Evolutionary conservation across 1,140 invertebrate genomes (phyloP).

Genomic region (Cydia strobilella): DNA sequence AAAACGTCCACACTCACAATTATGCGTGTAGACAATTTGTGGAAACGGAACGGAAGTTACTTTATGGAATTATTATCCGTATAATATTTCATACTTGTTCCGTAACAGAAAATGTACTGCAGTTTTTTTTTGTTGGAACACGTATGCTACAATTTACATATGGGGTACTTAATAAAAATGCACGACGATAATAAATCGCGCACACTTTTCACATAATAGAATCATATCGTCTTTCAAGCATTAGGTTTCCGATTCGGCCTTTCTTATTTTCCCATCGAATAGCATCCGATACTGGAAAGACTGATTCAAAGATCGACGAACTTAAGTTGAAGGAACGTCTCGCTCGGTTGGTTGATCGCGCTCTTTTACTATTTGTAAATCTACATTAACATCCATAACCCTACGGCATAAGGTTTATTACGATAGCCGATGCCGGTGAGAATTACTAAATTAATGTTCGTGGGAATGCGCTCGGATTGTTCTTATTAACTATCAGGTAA

Average conservation of each 20-base stretch:
- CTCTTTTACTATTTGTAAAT: conserved; percentile 33
- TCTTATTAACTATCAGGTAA: conserved; percentile 24
- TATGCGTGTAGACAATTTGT: conserved; percentile 4
- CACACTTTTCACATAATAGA: not conserved
- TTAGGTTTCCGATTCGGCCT: conserved; percentile 34
- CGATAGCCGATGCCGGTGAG: conserved; percentile 5
- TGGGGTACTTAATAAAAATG: not conserved
- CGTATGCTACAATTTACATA: conserved; percentile 19
- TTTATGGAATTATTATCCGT: not conserved
- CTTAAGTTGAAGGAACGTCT: conserved; percentile 72
- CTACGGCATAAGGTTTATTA: conserved; percentile 13
- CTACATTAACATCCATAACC: conserved; percentile 2
- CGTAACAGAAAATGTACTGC: not conserved
- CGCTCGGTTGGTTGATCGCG: conserved; percentile 60
- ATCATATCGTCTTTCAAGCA: not conserved
- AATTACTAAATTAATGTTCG: conserved; percentile 35
- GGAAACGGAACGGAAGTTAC: not conserved
- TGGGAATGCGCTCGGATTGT: conserved; percentile 42
- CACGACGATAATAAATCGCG: not conserved
- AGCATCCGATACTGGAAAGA: conserved; percentile 45
- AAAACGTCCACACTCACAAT: not conserved
- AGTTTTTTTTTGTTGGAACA: not conserved
- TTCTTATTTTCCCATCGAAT: conserved; percentile 62
- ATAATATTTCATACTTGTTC: conserved; percentile 2
- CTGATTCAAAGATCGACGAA: conserved; percentile 66